Evolutionary conservation across 2,797 vertebrate genomes (phyloP), one percentile per base, ranked within the genome.

Genomic region (Ptychadena robeensis): DNA sequence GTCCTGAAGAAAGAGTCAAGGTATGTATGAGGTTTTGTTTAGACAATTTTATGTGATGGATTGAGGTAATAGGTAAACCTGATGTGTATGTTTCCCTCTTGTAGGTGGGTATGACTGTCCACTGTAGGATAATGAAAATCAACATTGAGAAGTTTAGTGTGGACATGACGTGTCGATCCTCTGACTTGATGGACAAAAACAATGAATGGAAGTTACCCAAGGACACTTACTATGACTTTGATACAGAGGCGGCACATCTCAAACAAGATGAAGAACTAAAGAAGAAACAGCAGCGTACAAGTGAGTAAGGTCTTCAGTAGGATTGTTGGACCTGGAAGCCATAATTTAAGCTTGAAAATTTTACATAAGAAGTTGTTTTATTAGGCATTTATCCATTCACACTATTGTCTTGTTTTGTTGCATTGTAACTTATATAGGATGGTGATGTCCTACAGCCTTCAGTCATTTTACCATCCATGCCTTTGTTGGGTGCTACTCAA

Each of bases 121-220:
- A 99, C 90, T 98, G 97, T 90, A 94, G 98, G 78, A 99, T 99
- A 89, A 99, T 99, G 97, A 99, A 99, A 93, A 98, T 99, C 0
- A 98, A 99, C 91, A 99, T 99, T 0, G 98, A 99, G 87, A 99
- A 99, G 88, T 99, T 99, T 90, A 98, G 95, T 2, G 97, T 98
- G 0, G 98, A 99, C 91, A 94, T 99, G 88, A 99, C 98, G 0
- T 99, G 98, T 88, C 95, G 98, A 74, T 97, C 98, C 0, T 98
- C 98, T 0, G 98, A 99, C 87, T 91, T 99, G 85, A 95, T 96
- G 94, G 98, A 99, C 92, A 97, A 98, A 87, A 97, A 94, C 91
- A 99, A 98, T 0, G 98, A 99, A 89, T 99, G 98, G 98, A 99
- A 99, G 68, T 95, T 99, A 65, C 97, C 97, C 34, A 99, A 99